These are phyloP conservation scores for Cygnus atratus DNA, from an alignment of 2,113 vertebrate genomes.

Conservation along the genomic window DNA sequence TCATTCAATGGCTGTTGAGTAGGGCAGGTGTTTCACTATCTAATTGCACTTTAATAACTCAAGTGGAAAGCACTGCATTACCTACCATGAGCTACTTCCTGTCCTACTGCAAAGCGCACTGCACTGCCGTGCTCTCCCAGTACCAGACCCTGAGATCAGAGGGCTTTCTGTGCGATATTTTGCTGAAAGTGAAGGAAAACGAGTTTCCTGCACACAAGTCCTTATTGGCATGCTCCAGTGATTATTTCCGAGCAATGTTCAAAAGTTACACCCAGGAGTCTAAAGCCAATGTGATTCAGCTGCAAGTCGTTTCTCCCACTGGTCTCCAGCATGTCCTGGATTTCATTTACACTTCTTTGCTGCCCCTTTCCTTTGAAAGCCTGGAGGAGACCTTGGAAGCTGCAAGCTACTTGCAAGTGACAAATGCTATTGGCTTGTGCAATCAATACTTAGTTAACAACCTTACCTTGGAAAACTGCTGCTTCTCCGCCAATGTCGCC, in stretches of 20 bases:
- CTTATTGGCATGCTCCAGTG: slow-evolving; percentile 90
- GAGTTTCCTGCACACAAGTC: slow-evolving; percentile 91
- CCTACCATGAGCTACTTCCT: slow-evolving; percentile 90
- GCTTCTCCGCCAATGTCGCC: slow-evolving; percentile 88
- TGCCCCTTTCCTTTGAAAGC: slow-evolving; percentile 84
- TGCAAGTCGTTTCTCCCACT: slow-evolving; percentile 81
- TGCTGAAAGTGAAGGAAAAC: slow-evolving; percentile 84
- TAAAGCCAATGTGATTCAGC: slow-evolving; percentile 76
- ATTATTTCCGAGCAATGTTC: slow-evolving; percentile 95
- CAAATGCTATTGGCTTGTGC: slow-evolving; percentile 85
- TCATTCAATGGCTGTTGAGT: slow-evolving; percentile 28
- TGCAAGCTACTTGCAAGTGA: slow-evolving; percentile 92
- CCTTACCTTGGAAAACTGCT: slow-evolving; percentile 84
- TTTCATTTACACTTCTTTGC: slow-evolving; percentile 94
- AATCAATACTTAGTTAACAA: slow-evolving; percentile 85
- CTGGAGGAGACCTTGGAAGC: slow-evolving; percentile 88
- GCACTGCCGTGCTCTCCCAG: slow-evolving; percentile 80
- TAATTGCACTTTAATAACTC: slow-evolving; percentile 7
- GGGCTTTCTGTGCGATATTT: slow-evolving; percentile 89
- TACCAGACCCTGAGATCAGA: slow-evolving; percentile 88
- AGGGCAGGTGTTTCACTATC: slow-evolving; percentile 16
- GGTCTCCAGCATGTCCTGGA: slow-evolving; percentile 89
- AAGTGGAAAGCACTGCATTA: neutral
- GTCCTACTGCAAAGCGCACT: slow-evolving; percentile 88
- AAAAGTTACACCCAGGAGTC: slow-evolving; percentile 88